Base-by-base conservation (phyloP, 2,888 invertebrate species). In the Xestia ashworthii region DNA sequence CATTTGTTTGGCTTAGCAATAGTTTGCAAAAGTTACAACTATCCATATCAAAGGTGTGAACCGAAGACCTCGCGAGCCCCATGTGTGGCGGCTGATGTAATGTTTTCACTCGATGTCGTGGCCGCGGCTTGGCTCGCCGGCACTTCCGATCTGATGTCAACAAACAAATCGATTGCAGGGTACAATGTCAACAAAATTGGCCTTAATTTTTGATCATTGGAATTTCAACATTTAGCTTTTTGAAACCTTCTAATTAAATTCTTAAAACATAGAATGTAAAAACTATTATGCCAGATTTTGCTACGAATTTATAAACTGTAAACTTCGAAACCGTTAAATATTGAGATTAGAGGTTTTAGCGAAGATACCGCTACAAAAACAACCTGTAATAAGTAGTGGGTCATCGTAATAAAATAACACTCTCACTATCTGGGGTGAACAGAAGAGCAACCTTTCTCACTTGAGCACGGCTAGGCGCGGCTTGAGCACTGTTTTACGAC, bases 31-130 rank as follows among this genome's bases (percentile, higher is more conserved):
- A 82, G 55, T 82, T 74, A 69, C 86, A 70, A 66, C 8, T 71
- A 66, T 70, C 41, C 64, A 82, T 70, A 67, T 74, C 14, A 41
- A 69, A 82, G 72, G 71, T 74, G 83, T 82, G 55, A 70, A 69
- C 55, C 16, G 60, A 65, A 62, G 46, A 74, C 65, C 78, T 70
- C 69, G 70, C 55, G 65, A 16, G 73, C 85, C 50, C n/a, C 72
- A 5, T 41, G 5, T 71, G 74, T 66, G 69, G 76, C 74, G 86
- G 83, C 80, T 87, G 86, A 87, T 81, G 88, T 68, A 85, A 87
- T 87, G 55, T 87, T 78, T 81, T 81, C 12, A n/a, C 66, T 46
- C 22, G 71, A 74, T 87, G 74, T 87, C 88, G 83, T 76, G 73
- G 6, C 44, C 53, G 58, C 44, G 68, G 69, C 25, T 14, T 32